phyloP scores from a whole-genome alignment of 2,888 invertebrate genomes.

The Cheilosia soror region DNA sequence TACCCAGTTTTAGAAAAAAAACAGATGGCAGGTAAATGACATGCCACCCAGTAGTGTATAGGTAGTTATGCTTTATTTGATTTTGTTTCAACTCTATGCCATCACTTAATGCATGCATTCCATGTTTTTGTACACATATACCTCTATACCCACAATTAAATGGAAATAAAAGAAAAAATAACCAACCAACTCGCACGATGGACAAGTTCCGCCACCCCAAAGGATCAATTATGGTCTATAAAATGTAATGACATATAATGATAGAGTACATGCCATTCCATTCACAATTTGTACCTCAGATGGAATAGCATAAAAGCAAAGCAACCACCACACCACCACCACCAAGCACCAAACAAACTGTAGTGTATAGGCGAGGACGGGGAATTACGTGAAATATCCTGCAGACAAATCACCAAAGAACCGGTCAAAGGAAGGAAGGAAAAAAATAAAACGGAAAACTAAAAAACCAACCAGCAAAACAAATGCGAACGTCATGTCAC shows the following conservation, averaged over 20 bases:
- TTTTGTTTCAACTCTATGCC: conserved; percentile 51
- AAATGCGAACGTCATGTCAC: conserved; percentile 63
- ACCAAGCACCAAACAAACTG: not conserved
- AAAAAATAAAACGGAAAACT: conserved; percentile 34
- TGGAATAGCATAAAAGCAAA: conserved; percentile 45
- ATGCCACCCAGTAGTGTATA: not conserved
- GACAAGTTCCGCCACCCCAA: conserved; percentile 74
- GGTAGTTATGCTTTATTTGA: not conserved
- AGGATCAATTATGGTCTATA: conserved; percentile 79
- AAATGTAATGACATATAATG: conserved; percentile 84
- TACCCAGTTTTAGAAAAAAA: too few relatives aligned
- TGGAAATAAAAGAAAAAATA: conserved; percentile 27
- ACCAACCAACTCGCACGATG: conserved; percentile 61
- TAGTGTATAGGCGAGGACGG: not conserved
- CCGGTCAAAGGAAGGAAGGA: conserved; percentile 70
- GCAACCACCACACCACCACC: conserved; percentile 28
- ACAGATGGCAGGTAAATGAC: not conserved
- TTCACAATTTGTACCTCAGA: conserved; percentile 74
- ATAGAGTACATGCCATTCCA: conserved; percentile 80
- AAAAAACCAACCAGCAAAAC: conserved; percentile 54
- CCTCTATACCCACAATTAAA: conserved; percentile 2
- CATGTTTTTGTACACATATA: conserved; percentile 32
- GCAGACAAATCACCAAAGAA: conserved; percentile 74
- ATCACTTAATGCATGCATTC: conserved; percentile 65
- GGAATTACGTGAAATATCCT: conserved; percentile 74